A percentile compares a stretch with the other conserved stretches of the same genome.
phyloP scores from a whole-genome alignment of 2,797 vertebrate genomes.

The Pseudocheirus occidentalis region DNA sequence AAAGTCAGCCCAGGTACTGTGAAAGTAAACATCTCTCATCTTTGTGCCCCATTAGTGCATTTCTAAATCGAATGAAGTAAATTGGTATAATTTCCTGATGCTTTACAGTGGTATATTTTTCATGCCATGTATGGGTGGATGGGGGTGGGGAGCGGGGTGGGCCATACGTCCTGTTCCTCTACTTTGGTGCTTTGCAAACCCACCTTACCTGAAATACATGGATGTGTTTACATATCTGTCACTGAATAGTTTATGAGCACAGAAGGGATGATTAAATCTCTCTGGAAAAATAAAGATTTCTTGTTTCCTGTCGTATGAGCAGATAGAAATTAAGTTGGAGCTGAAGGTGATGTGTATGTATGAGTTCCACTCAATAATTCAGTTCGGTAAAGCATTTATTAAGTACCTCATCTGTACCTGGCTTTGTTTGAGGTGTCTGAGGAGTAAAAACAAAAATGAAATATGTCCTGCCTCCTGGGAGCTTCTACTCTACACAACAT shows the following conservation, averaged over 20 bases:
- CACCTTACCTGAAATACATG: slow-evolving; percentile 39
- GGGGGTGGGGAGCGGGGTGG: slow-evolving; percentile 10
- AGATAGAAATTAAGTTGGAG: slow-evolving; percentile 54
- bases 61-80: slow-evolving; percentile 60
- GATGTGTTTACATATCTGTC: slow-evolving; percentile 29
- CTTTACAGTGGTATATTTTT: slow-evolving; percentile 50
- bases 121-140: slow-evolving; percentile 45
- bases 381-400: neutral
- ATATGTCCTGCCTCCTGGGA: neutral
- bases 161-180: neutral
- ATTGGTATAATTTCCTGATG: slow-evolving; percentile 57
- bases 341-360: neutral
- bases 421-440: neutral
- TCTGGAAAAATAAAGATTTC: slow-evolving; percentile 41
- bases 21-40: slow-evolving; percentile 54
- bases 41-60: slow-evolving; percentile 36
- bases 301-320: slow-evolving; percentile 52
- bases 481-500: neutral
- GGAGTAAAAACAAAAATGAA: neutral
- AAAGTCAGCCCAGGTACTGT: slow-evolving; percentile 22
- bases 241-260: slow-evolving; percentile 50
- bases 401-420: neutral
- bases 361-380: neutral
- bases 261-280: slow-evolving; percentile 48
- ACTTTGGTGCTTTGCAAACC: neutral